Evolutionary conservation across 2,113 vertebrate species (phyloP), one percentile per base, ranked within the genome.

Genomic region (Garra rufa): DNA sequence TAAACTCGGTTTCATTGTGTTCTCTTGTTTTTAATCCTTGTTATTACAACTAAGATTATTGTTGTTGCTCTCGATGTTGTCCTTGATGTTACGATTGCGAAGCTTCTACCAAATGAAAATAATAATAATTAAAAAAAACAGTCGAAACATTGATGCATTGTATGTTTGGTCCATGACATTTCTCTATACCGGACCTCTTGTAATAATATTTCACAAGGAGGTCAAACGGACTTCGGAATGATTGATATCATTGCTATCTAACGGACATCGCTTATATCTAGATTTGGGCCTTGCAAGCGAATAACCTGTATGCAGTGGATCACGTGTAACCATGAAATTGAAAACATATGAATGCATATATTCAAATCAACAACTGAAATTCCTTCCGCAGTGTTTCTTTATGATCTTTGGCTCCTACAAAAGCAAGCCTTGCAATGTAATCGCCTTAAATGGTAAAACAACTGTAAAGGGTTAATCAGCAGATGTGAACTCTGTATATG

Each of bases 51-150:
- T 90, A 88, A 89, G 86, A 89, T 93, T 92, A 87, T 92, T 87
- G 90, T 93, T 86, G 90, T 93, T 85, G 83, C 90, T 91, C 91
- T 94, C 88, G 89, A 91, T 87, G 90, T 89, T 70, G 90, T 93
- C 92, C 85, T 93, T 87, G 87, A 88, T 73, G 88, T 92, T 88
- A 91, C 87, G 89, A 89, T 93, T 82, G 88, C 93, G 87, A 92
- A 94, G 94, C 92, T 94, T 94, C 90, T 93, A 94, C 94, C 94
- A 95, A 94, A 93, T 91, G 90, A 92, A 89, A 93, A 88, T 46
- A 88, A 89, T 34, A 46, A 46, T 63, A 9, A 76, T 57, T 28
- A 59, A 81, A 73, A 76, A 85, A 76, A 83, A 67, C 41, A 73
- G 24, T 73, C 59, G 28, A 86, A 89, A 75, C 84, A 50, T 83